A percentile compares a stretch with the other conserved stretches of the same genome.
Conservation (phyloP, 2,797 vertebrate genomes). For the Eupleurogrammus muticus region DNA sequence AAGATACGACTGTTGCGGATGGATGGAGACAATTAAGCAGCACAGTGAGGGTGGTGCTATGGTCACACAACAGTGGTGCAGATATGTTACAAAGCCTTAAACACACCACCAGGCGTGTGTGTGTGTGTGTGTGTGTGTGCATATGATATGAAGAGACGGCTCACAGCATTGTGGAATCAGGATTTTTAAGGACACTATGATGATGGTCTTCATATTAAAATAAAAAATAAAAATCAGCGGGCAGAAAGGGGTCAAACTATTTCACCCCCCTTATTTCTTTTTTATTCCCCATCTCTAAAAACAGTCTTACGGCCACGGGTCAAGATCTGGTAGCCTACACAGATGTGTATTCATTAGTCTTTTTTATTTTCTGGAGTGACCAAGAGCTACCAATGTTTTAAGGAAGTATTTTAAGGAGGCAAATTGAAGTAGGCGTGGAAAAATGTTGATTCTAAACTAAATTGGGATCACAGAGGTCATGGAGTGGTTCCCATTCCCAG, state of each 20-base stretch:
- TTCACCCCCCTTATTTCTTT: slow-evolving; percentile 15
- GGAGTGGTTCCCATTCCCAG: slow-evolving; percentile 56
- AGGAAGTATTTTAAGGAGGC: slow-evolving; percentile 41
- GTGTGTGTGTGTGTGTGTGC: slow-evolving; percentile 42
- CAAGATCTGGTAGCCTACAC: slow-evolving; percentile 33
- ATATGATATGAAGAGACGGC: slow-evolving; percentile 72
- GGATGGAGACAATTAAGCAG: slow-evolving; percentile 69
- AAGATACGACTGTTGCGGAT: slow-evolving; percentile 55
- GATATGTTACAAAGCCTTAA: slow-evolving; percentile 79
- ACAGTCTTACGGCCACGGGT: slow-evolving; percentile 72
- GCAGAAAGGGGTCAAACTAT: slow-evolving; percentile 10
- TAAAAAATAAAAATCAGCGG: slow-evolving; percentile 41
- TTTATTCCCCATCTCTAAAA: slow-evolving; percentile 53
- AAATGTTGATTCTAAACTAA: slow-evolving; percentile 46
- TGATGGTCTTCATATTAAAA: slow-evolving; percentile 50
- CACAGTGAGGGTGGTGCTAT: slow-evolving; percentile 66
- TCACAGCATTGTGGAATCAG: slow-evolving; percentile 73
- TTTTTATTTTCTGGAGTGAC: slow-evolving; percentile 2
- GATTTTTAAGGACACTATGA: slow-evolving; percentile 59
- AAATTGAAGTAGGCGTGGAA: slow-evolving; percentile 32
- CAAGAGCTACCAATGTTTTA: slow-evolving; percentile 39
- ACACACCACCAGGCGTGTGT: slow-evolving; percentile 67
- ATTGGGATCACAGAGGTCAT: slow-evolving; percentile 52
- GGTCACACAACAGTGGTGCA: slow-evolving; percentile 73
- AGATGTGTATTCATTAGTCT: slow-evolving; percentile 26